These are phyloP conservation scores for Tachysurus fulvidraco DNA, from an alignment of 2,113 vertebrate genomes.

Conservation along the genomic window DNA sequence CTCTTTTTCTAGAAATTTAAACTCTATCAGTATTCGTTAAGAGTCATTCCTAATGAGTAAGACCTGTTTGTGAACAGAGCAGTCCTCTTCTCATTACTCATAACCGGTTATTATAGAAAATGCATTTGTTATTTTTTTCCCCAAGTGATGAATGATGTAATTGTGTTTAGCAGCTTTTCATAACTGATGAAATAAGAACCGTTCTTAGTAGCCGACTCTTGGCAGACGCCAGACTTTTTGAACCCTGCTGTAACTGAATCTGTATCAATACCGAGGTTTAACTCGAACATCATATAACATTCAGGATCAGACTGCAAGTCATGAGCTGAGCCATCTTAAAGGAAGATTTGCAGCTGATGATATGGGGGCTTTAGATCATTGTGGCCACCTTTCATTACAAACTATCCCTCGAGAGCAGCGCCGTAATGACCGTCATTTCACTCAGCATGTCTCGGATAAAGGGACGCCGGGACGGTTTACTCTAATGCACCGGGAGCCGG, in stretches of 20 bases:
- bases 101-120: background rate
- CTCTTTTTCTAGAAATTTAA: too few species aligned
- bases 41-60: background rate
- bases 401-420: conserved; percentile 48
- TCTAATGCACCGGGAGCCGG: conserved; percentile 74
- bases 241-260: conserved; percentile 1
- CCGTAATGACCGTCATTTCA: conserved; percentile 69
- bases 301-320: conserved; percentile 13
- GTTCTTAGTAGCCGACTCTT: background rate
- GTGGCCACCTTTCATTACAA: conserved; percentile 49
- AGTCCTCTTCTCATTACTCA: background rate
- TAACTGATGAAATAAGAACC: background rate
- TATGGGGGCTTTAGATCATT: conserved; percentile 49
- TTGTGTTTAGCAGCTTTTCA: background rate
- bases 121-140: background rate
- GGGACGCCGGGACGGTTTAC: conserved; percentile 78
- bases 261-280: conserved; percentile 13
- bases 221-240: conserved; percentile 14
- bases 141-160: conserved; percentile 9
- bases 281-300: conserved; percentile 10
- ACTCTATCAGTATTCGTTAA: background rate
- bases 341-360: conserved; percentile 48
- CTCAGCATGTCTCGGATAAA: conserved; percentile 66
- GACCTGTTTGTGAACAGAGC: background rate
- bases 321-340: conserved; percentile 44